Percentiles rank a stretch among this genome's conserved stretches.
phyloP scores from a whole-genome alignment of 2,797 vertebrate species.

The Telmatherina bonti region DNA sequence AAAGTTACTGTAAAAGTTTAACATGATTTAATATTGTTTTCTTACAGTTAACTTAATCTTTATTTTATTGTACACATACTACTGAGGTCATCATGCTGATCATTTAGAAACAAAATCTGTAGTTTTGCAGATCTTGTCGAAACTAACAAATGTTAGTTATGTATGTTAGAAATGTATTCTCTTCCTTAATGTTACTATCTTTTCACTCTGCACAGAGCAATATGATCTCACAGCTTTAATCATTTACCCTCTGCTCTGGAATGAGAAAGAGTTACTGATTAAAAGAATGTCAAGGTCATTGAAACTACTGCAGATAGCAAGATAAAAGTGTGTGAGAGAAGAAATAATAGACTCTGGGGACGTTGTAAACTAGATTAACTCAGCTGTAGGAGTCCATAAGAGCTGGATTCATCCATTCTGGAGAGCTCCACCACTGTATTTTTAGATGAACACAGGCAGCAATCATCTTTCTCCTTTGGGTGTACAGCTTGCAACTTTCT shows the following conservation, averaged over 20 bases:
- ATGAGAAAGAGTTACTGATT: constrained; percentile 63
- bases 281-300: constrained; percentile 57
- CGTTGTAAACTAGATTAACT: constrained; percentile 23
- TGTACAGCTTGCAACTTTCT: constrained; percentile 43
- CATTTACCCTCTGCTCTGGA: constrained; percentile 50
- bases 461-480: constrained; percentile 62
- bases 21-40: neutral
- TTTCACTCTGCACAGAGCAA: constrained; percentile 6
- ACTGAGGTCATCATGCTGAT: neutral
- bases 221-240: constrained; percentile 22
- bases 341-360: neutral
- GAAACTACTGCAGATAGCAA: constrained; percentile 25
- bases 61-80: neutral
- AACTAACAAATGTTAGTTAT: too few relatives aligned
- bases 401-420: constrained; percentile 11
- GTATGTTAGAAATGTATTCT: neutral
- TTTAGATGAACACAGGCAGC: constrained; percentile 59
- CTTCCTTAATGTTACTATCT: neutral
- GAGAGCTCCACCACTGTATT: constrained; percentile 47
- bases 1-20: neutral
- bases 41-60: neutral
- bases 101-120: neutral
- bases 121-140: neutral
- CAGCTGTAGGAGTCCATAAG: constrained; percentile 15
- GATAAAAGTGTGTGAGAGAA: neutral